Evolutionary conservation across 2,797 vertebrate species (phyloP).

Genomic region (Hozukius guyotensis): DNA sequence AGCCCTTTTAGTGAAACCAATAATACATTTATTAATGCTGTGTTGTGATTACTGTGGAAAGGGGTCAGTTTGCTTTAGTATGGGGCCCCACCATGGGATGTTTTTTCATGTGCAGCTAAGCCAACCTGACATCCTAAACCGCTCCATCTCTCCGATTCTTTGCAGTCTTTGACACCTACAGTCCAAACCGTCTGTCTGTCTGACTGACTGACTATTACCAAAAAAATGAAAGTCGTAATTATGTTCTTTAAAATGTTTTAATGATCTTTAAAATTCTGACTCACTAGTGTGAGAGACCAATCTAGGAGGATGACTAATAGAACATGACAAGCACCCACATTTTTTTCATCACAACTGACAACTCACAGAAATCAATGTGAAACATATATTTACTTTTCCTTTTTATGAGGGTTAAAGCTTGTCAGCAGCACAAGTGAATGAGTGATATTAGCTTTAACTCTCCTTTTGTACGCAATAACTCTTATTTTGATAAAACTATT

Average conservation of each 20-base stretch:
- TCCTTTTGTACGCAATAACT: not conserved
- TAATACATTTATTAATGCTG: not conserved
- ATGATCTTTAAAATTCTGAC: constrained; percentile 4
- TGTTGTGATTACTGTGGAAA: not conserved
- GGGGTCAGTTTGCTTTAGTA: not conserved
- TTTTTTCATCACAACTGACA: not conserved
- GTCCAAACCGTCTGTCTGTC: constrained; percentile 22
- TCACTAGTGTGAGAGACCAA: not conserved
- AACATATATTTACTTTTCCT: not conserved
- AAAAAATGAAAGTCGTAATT: not conserved
- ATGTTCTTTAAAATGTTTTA: constrained; percentile 5
- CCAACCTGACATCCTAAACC: constrained; percentile 36
- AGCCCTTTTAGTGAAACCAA: not conserved
- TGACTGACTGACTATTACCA: not conserved
- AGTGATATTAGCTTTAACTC: not conserved
- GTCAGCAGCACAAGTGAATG: constrained; percentile 18
- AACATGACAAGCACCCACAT: not conserved
- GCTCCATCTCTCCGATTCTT: constrained; percentile 43
- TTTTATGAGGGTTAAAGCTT: not conserved
- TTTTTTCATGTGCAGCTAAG: constrained; percentile 7
- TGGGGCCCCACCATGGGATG: not conserved
- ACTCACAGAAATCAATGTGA: constrained; percentile 6
- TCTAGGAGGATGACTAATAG: not conserved
- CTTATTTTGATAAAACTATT: not conserved
- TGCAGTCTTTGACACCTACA: constrained; percentile 37